Evolutionary conservation across 2,888 invertebrate genomes (phyloP).

Genomic region (Sthenelais limicola): DNA sequence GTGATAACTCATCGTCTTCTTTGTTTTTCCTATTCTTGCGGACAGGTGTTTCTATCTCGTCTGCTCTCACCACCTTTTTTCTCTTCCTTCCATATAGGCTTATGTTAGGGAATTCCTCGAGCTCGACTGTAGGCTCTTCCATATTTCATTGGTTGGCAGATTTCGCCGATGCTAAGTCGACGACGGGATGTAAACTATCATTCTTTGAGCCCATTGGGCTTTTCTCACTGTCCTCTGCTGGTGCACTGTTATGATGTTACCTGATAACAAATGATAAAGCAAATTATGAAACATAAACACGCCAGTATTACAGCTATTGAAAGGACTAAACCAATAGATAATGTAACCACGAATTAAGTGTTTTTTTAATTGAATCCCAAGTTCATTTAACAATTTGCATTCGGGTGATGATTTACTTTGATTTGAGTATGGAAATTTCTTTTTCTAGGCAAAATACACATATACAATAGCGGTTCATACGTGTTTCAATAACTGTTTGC

Average conservation of each 20-base stretch:
- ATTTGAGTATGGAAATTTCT: too few relatives aligned
- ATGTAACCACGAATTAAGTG: too few relatives aligned
- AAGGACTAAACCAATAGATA: too few relatives aligned
- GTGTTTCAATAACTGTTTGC: too few relatives aligned
- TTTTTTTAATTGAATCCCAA: too few relatives aligned
- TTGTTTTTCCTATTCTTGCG: slow-evolving; percentile 2
- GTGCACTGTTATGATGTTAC: slow-evolving; percentile 18
- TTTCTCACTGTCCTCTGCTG: slow-evolving; percentile 7
- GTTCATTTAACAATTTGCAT: too few relatives aligned
- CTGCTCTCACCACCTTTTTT: slow-evolving; percentile 28
- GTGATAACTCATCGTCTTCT: slow-evolving; percentile 22
- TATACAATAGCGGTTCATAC: too few relatives aligned
- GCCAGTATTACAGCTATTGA: too few relatives aligned
- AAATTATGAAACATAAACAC: too few relatives aligned
- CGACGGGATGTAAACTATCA: not conserved
- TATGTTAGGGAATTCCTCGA: slow-evolving; percentile 17
- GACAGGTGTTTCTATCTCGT: slow-evolving; percentile 14
- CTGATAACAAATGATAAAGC: not conserved
- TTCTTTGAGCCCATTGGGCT: slow-evolving; percentile 1
- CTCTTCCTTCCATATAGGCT: slow-evolving; percentile 24
- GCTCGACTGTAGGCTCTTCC: slow-evolving; percentile 21
- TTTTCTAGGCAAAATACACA: too few relatives aligned
- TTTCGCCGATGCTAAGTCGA: slow-evolving; percentile 18
- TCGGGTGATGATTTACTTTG: too few relatives aligned
- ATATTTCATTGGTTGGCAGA: slow-evolving; percentile 1